Percentiles rank a stretch among this genome's conserved stretches.
These are phyloP conservation scores for Melieria omissa DNA, from an alignment of 2,888 invertebrate species.

Conservation along the genomic window DNA sequence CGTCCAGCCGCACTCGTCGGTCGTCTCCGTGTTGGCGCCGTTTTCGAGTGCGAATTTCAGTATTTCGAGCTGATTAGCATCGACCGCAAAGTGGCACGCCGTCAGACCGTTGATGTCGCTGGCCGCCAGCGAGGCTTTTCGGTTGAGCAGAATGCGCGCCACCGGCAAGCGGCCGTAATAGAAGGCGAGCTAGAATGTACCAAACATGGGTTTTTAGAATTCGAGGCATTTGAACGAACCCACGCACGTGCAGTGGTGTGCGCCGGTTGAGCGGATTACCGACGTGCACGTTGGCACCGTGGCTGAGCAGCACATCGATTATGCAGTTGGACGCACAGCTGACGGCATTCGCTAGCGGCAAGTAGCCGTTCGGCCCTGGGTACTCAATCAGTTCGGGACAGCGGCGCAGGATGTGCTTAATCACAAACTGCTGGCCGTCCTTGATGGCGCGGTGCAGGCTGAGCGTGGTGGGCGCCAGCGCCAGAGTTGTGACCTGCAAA, in stretches of 20 bases:
- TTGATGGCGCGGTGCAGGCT: slow-evolving; percentile 62
- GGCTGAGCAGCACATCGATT: slow-evolving; percentile 60
- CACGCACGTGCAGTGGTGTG: slow-evolving; percentile 63
- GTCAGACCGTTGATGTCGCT: slow-evolving; percentile 62
- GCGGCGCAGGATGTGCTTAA: slow-evolving; percentile 61
- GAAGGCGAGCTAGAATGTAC: slow-evolving; percentile 58
- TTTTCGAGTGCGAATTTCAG: slow-evolving; percentile 63
- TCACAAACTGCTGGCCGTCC: slow-evolving; percentile 63
- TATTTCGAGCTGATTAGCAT: slow-evolving; percentile 63
- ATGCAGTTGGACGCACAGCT: slow-evolving; percentile 60
- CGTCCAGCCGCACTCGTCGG: slow-evolving; percentile 63
- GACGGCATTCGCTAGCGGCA: slow-evolving; percentile 65
- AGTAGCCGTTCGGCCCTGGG: slow-evolving; percentile 62
- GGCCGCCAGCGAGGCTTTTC: slow-evolving; percentile 62
- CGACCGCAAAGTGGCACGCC: slow-evolving; percentile 64
- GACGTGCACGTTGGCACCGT: slow-evolving; percentile 59
- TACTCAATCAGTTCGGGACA: slow-evolving; percentile 60
- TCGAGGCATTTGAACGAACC: not conserved
- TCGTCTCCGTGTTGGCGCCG: slow-evolving; percentile 60
- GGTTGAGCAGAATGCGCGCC: slow-evolving; percentile 63
- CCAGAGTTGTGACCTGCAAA: slow-evolving; percentile 57
- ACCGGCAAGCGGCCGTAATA: slow-evolving; percentile 62
- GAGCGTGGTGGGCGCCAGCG: slow-evolving; percentile 58
- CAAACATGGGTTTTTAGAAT: slow-evolving; percentile 1
- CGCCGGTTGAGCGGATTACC: slow-evolving; percentile 60